Conservation (phyloP, 2,888 invertebrate genomes). For the Crematogaster levior region DNA sequence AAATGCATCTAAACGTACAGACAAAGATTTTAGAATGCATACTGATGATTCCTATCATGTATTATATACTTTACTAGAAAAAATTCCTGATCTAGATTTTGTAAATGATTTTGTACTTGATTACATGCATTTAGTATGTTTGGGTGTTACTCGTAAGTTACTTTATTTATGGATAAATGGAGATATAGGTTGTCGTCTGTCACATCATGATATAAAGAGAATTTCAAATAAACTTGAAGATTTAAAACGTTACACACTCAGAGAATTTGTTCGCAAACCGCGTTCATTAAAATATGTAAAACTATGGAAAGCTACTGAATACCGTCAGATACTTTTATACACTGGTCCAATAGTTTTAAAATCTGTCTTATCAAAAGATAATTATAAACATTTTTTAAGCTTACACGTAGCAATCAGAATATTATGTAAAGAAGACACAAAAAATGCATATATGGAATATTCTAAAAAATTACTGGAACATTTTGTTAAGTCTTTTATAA, state of each 20-base stretch:
- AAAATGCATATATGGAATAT: not conserved
- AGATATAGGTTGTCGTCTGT: not conserved
- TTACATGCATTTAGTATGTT: not conserved
- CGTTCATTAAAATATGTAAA: constrained; percentile 3
- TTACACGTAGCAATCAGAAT: not conserved
- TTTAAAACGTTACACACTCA: not conserved
- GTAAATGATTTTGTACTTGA: not conserved
- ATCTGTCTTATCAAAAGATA: not conserved
- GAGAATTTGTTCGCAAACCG: constrained; percentile 19
- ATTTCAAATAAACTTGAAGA: not conserved
- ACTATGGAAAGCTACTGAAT: constrained; percentile 16
- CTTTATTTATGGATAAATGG: not conserved
- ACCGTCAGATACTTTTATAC: not conserved
- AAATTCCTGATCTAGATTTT: constrained; percentile 5
- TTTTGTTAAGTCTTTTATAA: not conserved
- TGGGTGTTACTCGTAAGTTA: not conserved
- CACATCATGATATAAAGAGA: not conserved
- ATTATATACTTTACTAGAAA: not conserved
- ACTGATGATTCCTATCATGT: not conserved
- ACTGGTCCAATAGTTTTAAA: constrained; percentile 2
- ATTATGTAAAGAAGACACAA: not conserved
- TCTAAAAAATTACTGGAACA: not conserved
- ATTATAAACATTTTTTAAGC: not conserved
- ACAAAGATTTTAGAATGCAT: constrained; percentile 5
- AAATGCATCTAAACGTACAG: constrained; percentile 8